These are phyloP conservation scores for Acheta domesticus DNA, from an alignment of 2,888 invertebrate species.

Conservation along the genomic window DNA sequence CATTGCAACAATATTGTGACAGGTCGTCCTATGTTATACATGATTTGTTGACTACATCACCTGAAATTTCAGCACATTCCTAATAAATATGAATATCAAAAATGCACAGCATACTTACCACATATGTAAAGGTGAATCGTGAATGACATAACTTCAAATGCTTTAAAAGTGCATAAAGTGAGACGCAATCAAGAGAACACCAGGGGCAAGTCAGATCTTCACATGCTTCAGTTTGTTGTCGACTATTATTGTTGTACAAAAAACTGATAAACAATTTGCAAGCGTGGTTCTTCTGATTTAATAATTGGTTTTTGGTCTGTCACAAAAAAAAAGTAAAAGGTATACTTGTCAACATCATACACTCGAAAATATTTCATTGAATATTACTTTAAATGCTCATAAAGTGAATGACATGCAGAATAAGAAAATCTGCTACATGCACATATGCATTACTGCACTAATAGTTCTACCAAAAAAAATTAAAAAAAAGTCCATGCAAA, in stretches of 20 bases:
- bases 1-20: too few species aligned
- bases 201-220: conserved; percentile 93
- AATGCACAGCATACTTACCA: conserved; percentile 55
- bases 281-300: conserved; percentile 43
- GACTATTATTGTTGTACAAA: conserved; percentile 88
- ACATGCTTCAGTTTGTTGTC: conserved; percentile 92
- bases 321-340: background rate
- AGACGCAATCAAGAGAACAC: conserved; percentile 87
- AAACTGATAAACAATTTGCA: conserved; percentile 93
- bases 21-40: too few species aligned
- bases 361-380: too few species aligned
- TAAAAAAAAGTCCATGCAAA: too few species aligned
- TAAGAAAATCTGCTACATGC: too few species aligned
- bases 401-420: too few species aligned
- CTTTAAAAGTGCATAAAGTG: conserved; percentile 83
- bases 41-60: too few species aligned
- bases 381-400: too few species aligned
- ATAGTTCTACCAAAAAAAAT: too few species aligned
- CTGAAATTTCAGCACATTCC: too few species aligned
- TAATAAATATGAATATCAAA: too few species aligned
- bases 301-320: conserved; percentile 20
- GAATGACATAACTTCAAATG: conserved; percentile 92
- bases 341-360: background rate
- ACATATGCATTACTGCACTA: too few species aligned
- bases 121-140: conserved; percentile 88